Percentiles rank a stretch among this genome's conserved stretches.
These are phyloP conservation scores for Colletes latitarsis DNA, from an alignment of 1,140 invertebrate species.

Conservation along the genomic window DNA sequence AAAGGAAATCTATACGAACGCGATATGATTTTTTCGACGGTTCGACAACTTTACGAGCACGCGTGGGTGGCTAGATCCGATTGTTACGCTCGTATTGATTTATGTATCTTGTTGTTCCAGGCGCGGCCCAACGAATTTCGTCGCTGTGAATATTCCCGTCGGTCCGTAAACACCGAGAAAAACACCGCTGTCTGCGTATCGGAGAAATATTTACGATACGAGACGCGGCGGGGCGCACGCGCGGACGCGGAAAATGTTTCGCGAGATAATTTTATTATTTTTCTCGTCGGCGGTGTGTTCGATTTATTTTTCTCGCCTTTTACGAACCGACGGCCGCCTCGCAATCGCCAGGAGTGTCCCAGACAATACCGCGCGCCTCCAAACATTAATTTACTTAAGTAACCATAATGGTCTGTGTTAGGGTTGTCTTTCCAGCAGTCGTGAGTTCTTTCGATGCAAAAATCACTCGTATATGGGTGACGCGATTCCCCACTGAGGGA, in stretches of 20 bases:
- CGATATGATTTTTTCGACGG: background rate
- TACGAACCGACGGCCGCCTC: background rate
- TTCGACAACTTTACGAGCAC: background rate
- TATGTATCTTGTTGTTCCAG: constrained; percentile 25
- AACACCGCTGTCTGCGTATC: background rate
- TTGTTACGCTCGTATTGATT: constrained; percentile 9
- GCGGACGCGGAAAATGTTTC: constrained; percentile 17
- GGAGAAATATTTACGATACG: constrained; percentile 13
- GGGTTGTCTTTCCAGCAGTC: too few relatives aligned
- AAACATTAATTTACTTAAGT: too few relatives aligned
- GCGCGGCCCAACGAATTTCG: background rate
- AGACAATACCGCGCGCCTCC: too few relatives aligned
- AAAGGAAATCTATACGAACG: too few relatives aligned
- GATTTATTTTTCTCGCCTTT: background rate
- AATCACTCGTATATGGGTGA: too few relatives aligned
- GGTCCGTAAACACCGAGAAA: constrained; percentile 5
- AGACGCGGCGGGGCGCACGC: background rate
- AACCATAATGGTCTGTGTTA: too few relatives aligned
- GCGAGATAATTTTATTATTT: background rate
- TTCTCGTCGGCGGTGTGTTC: background rate
- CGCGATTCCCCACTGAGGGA: too few relatives aligned
- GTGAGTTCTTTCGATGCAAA: too few relatives aligned
- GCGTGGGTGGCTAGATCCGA: constrained; percentile 1
- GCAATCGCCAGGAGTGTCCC: too few relatives aligned
- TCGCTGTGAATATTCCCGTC: constrained; percentile 7